Percentiles rank a stretch among this genome's conserved stretches.
Conservation (phyloP, 1,140 invertebrate species). For the Eupristina koningsbergeri region DNA sequence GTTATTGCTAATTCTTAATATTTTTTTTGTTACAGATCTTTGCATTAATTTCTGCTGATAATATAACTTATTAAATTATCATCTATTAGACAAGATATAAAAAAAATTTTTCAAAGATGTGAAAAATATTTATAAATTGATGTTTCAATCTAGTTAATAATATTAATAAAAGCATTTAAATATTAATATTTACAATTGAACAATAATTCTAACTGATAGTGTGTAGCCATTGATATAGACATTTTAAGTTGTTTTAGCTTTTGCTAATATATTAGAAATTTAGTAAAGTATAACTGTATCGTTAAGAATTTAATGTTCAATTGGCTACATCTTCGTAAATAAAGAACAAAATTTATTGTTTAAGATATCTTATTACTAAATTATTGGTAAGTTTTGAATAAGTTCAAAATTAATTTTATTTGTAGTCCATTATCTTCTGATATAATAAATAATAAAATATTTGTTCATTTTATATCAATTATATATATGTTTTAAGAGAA, state of each 20-base stretch:
- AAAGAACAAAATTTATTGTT: constrained; percentile 28
- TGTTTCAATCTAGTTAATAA: constrained; percentile 17
- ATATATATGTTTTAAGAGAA: not conserved
- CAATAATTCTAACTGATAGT: constrained; percentile 32
- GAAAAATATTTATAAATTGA: constrained; percentile 29
- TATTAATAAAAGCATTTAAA: constrained; percentile 57
- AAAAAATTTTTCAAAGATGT: constrained; percentile 21
- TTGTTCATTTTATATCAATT: too few species aligned
- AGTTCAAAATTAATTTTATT: not conserved
- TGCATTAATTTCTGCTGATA: not conserved
- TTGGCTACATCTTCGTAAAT: constrained; percentile 23
- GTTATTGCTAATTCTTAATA: too few species aligned
- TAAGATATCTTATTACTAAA: constrained; percentile 33
- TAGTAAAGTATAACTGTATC: constrained; percentile 22
- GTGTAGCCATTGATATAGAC: not conserved
- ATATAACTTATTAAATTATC: constrained; percentile 17
- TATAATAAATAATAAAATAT: not conserved
- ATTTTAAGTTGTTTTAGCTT: constrained; percentile 33
- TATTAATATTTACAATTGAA: constrained; percentile 38
- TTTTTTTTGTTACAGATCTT: constrained; percentile 54
- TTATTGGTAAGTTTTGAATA: not conserved
- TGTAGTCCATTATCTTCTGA: not conserved
- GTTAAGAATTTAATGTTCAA: constrained; percentile 27
- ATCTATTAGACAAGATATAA: constrained; percentile 11
- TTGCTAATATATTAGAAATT: constrained; percentile 7